Evolutionary conservation across 1,140 invertebrate species (phyloP).

Genomic region (Chironomus tepperi): DNA sequence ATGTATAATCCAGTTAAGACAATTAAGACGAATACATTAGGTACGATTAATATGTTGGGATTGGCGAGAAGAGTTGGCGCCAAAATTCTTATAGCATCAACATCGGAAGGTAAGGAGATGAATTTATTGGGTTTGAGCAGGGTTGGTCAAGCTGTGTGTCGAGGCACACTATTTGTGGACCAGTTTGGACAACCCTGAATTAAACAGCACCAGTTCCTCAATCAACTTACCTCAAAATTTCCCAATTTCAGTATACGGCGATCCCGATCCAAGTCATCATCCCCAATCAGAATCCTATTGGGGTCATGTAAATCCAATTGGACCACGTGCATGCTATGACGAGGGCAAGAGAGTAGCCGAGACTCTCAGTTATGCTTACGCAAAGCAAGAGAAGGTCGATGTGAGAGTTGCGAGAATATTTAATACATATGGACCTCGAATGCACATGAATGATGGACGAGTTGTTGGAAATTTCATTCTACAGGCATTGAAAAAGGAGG

Average conservation of each 20-base stretch:
- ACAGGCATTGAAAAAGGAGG: constrained; percentile 89
- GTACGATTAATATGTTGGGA: constrained; percentile 97
- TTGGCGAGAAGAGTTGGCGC: constrained; percentile 90
- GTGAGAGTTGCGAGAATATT: constrained; percentile 97
- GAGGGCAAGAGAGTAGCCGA: constrained; percentile 97
- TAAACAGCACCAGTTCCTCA: too few relatives aligned
- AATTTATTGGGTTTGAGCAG: too few relatives aligned
- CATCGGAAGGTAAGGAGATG: constrained; percentile 72
- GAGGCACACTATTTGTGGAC: too few relatives aligned
- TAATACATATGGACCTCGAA: constrained; percentile 98
- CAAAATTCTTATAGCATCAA: constrained; percentile 91
- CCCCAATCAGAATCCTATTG: constrained; percentile 94
- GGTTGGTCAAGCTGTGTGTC: too few relatives aligned
- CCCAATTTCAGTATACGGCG: constrained; percentile 69
- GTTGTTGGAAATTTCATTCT: constrained; percentile 99
- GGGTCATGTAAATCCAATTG: constrained; percentile 98
- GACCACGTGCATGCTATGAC: constrained; percentile 95
- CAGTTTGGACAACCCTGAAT: too few relatives aligned
- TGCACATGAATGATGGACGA: constrained; percentile 98
- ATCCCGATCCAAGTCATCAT: constrained; percentile 80
- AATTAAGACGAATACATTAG: constrained; percentile 96
- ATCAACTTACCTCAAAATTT: too few relatives aligned
- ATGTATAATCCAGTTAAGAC: constrained; percentile 99
- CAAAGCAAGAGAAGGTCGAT: constrained; percentile 89
- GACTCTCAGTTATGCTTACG: constrained; percentile 93